Conservation (phyloP, 2,888 invertebrate species). For the Mimas tiliae region DNA sequence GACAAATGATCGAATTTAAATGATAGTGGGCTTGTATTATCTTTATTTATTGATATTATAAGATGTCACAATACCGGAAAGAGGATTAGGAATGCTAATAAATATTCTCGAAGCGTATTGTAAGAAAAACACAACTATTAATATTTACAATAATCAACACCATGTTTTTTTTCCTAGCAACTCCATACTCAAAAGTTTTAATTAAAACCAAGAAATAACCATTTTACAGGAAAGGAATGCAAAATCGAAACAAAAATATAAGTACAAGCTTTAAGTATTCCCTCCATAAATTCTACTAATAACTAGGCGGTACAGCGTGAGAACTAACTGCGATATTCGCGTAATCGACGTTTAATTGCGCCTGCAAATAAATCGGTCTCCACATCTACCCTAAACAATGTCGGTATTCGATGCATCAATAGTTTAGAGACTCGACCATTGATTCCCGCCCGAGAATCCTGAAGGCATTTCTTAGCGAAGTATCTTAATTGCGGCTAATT, state of each 20-base stretch:
- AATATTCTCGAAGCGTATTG: constrained; percentile 2
- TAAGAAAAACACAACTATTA: neutral
- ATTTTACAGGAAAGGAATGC: constrained; percentile 10
- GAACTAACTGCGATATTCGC: constrained; percentile 39
- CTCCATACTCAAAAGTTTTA: constrained; percentile 4
- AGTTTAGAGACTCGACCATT: constrained; percentile 52
- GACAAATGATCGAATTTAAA: constrained; percentile 25
- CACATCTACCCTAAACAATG: constrained; percentile 36
- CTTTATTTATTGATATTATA: constrained; percentile 25
- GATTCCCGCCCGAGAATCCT: constrained; percentile 48
- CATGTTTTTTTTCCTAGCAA: too few relatives aligned
- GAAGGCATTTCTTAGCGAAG: constrained; percentile 63
- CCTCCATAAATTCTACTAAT: constrained; percentile 32
- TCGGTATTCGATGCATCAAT: constrained; percentile 45
- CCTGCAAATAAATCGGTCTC: constrained; percentile 47
- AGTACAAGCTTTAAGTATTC: neutral
- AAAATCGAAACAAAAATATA: constrained; percentile 16
- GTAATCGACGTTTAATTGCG: constrained; percentile 55
- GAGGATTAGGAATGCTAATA: constrained; percentile 11
- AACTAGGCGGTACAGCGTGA: constrained; percentile 42
- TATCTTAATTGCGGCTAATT: constrained; percentile 81
- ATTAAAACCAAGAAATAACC: constrained; percentile 7
- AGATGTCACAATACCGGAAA: constrained; percentile 21
- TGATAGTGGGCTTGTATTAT: constrained; percentile 19
- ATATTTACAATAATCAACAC: too few relatives aligned